Base-by-base conservation (phyloP, 2,888 invertebrate genomes). In the Mantis religiosa region DNA sequence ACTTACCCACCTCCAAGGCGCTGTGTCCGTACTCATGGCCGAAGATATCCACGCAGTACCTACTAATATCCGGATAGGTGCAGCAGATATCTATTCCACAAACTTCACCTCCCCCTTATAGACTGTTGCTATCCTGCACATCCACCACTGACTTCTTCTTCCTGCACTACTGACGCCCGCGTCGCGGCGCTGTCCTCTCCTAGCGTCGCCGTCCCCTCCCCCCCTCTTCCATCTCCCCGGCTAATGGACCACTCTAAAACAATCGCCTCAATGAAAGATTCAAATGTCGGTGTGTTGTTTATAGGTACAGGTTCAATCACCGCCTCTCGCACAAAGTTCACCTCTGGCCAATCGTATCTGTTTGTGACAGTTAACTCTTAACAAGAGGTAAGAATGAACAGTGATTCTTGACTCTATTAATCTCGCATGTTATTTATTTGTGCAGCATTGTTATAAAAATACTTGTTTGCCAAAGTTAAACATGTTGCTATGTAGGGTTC, bases 1-100 rank as follows among this genome's bases (percentile, higher is more conserved):
- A 25, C 15, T 12, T 82, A 82, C 81, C 82, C 81, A 87, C 87
- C 87, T 87, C 87, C 87, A 87, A 28, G 87, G 87, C 82, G 87
- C 71, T 34, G 81, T 81, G 25, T 87, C 82, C 7, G 34, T 28
- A 15, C 87, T 87, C 87, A 25, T 81, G 54, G 4, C 81, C 71
- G n/a, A 20, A 15, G 28, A 30, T 87, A 82, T 87, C 34, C 82
- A 82, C 82, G 27, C 71, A 15, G 25, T 28, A 28, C 81, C 41
- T 28, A 81, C 41, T 28, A 81, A 30, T 25, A 30, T 86, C 14
- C 20, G 25, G 14, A 28, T 84, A 84, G 84, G 84, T 84, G 28
- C 20, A 34, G 84, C 28, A 7, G 86, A 28, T 87, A 87, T 87
- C 87, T 20, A 71, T 15, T 71, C 54, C 54, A 71, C 54, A 20